Conservation (phyloP, 2,113 vertebrate species). For the Donacobius atricapilla region DNA sequence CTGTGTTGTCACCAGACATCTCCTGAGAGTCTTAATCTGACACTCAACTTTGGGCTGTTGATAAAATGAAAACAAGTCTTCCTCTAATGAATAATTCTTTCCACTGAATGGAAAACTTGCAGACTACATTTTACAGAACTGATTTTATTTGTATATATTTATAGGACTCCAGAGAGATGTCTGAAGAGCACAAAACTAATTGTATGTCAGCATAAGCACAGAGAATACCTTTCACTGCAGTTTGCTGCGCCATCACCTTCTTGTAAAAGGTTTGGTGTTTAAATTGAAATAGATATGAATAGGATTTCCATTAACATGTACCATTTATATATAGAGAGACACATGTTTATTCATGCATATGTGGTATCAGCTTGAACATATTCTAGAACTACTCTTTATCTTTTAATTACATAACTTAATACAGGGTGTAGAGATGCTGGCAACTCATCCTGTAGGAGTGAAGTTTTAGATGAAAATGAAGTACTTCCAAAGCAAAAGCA, state of each 20-base stretch:
- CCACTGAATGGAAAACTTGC: neutral
- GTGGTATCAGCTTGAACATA: neutral
- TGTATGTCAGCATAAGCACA: neutral
- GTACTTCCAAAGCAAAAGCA: neutral
- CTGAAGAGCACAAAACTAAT: neutral
- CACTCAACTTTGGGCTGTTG: neutral
- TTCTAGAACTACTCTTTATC: neutral
- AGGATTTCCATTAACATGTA: neutral
- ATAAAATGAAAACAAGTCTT: neutral
- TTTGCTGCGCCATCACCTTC: neutral
- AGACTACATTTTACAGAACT: neutral
- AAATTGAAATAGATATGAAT: neutral
- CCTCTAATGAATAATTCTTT: conserved; percentile 5
- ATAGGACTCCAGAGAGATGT: neutral
- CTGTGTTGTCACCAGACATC: neutral
- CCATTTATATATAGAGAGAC: neutral
- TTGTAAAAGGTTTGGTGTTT: neutral
- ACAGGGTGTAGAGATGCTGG: neutral
- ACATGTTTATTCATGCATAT: neutral
- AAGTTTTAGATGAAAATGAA: neutral
- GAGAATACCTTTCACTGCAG: neutral
- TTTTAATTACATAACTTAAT: neutral
- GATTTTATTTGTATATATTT: conserved; percentile 5
- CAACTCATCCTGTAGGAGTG: neutral
- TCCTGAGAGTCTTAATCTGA: neutral